Conservation (phyloP, 1,140 invertebrate species). For the Condylostylus longicornis region DNA sequence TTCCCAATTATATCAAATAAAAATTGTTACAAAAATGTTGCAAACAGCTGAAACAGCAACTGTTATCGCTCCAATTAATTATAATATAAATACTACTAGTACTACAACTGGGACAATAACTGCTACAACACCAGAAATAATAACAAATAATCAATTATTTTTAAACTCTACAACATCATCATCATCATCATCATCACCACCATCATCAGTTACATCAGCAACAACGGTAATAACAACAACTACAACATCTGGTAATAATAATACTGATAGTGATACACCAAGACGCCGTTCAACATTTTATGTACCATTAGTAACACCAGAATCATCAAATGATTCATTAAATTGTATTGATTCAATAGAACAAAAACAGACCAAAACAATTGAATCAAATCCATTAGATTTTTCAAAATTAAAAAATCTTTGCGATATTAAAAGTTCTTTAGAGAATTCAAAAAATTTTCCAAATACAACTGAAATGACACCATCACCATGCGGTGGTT, state of each 20-base stretch:
- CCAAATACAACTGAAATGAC: too few species aligned
- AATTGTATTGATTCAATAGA: neutral
- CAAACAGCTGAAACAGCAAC: slow-evolving; percentile 3
- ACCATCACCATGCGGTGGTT: too few species aligned
- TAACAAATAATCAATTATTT: neutral
- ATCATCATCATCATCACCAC: neutral
- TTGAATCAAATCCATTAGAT: too few species aligned
- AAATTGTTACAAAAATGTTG: slow-evolving; percentile 3
- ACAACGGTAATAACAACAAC: neutral
- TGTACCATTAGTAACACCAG: slow-evolving; percentile 37
- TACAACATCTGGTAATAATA: neutral
- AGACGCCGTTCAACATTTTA: slow-evolving; percentile 43
- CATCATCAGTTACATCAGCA: neutral
- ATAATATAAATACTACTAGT: neutral
- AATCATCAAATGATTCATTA: too few species aligned
- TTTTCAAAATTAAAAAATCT: too few species aligned
- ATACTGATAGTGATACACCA: slow-evolving; percentile 24
- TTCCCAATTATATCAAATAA: too few species aligned
- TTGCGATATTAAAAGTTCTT: too few species aligned
- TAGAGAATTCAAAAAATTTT: too few species aligned
- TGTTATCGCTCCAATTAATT: neutral
- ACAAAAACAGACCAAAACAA: neutral
- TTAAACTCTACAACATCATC: neutral
- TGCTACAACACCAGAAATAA: neutral
- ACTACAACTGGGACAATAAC: neutral